Evolutionary conservation across 2,113 vertebrate species (phyloP), one percentile per base, ranked within the genome.

Genomic region (Sylvia atricapilla): DNA sequence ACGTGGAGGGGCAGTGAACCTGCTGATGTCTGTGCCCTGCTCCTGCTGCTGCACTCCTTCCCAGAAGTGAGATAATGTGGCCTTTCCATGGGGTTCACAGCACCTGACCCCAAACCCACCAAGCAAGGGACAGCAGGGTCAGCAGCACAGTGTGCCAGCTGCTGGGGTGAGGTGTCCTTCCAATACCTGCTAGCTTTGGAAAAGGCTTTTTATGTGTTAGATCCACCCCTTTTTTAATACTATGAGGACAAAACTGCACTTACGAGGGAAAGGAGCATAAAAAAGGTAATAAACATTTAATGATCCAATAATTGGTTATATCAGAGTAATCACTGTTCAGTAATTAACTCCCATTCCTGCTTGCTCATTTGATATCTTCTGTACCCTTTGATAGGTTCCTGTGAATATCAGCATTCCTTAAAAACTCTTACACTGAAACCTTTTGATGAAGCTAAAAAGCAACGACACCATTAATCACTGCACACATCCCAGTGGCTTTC

Each of bases 231-330:
- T 97, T 94, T 94, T 96, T 96, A 97, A 98, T 97, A 95, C 92
- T 89, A 81, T 50, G 95, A 98, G 97, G 97, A 97, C 95, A 96
- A 97, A 97, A 97, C 85, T 95, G 92, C 96, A 96, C 96, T 98
- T 98, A 97, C 43, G n/a, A 91, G 96, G 92, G 89, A 97, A 97
- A 97, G 86, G 83, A 97, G 92, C 96, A 98, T 97, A 97, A 98
- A 98, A 95, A 97, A 97, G 97, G 98, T 97, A 98, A 98, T 98
- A 98, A 98, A 98, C 97, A 98, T 97, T 98, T 98, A 98, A 98
- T 97, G 98, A 98, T 97, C 96, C 97, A 98, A 97, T 98, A 98
- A 98, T 98, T 98, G 98, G 97, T 97, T 98, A 97, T 98, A 98
- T 98, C 97, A 97, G 96, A 98, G 97, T 98, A 97, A 98, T 98